These are phyloP conservation scores for Pangasius macronema DNA, from an alignment of 2,797 vertebrate species.

Conservation along the genomic window DNA sequence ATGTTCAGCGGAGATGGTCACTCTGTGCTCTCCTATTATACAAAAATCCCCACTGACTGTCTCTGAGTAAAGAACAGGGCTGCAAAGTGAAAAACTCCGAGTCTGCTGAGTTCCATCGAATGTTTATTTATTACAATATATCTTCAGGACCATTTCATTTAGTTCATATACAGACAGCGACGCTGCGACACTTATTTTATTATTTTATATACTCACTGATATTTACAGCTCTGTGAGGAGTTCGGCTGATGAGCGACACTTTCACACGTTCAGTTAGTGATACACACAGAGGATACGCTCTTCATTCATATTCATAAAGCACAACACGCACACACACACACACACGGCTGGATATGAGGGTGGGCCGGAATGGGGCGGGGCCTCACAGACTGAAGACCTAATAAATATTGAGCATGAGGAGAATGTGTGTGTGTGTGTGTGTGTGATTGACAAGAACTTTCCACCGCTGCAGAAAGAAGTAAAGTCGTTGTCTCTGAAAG, in stretches of 20 bases:
- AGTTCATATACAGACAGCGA: constrained; percentile 56
- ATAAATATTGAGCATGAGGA: constrained; percentile 18
- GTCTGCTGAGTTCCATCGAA: constrained; percentile 39
- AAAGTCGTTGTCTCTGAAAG: background rate
- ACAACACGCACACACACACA: constrained; percentile 21
- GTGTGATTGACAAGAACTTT: background rate
- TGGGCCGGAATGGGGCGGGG: background rate
- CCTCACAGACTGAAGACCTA: constrained; percentile 11
- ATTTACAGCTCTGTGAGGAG: constrained; percentile 56
- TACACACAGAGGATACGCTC: constrained; percentile 42
- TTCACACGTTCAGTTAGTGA: constrained; percentile 43
- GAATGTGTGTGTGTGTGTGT: background rate
- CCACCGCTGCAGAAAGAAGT: background rate
- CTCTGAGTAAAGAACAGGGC: no score
- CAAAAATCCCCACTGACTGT: no score
- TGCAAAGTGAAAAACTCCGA: background rate
- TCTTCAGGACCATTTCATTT: constrained; percentile 53
- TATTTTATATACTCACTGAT: constrained; percentile 41
- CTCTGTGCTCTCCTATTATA: no score
- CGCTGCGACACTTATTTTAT: constrained; percentile 41
- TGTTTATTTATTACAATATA: constrained; percentile 57
- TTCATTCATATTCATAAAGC: constrained; percentile 38
- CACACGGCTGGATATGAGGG: background rate
- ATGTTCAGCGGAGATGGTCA: no score
- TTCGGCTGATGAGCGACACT: constrained; percentile 34